Conservation (phyloP, 1,140 invertebrate species). For the Listronotus bonariensis region DNA sequence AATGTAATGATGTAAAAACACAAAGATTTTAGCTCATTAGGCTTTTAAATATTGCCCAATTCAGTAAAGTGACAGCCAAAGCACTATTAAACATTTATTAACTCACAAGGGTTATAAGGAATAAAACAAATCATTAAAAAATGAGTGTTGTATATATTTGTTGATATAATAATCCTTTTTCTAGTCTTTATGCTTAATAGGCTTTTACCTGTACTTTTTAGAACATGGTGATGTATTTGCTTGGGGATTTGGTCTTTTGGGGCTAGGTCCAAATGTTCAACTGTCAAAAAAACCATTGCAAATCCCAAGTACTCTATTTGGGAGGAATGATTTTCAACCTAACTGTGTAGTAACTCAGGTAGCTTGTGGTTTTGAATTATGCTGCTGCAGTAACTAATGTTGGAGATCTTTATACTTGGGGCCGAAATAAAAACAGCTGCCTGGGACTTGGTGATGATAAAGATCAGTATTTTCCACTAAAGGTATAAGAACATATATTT, state of each 20-base stretch:
- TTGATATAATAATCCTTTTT: conserved; percentile 1
- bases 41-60: no score
- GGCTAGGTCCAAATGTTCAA: conserved; percentile 80
- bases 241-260: conserved; percentile 93
- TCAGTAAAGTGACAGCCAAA: no score
- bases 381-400: conserved; percentile 78
- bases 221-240: conserved; percentile 83
- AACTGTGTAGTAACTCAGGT: conserved; percentile 70
- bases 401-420: conserved; percentile 90
- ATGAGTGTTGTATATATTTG: neutral
- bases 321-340: conserved; percentile 78
- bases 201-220: conserved; percentile 53
- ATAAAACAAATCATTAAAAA: no score
- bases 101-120: no score
- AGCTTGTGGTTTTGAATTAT: conserved; percentile 74
- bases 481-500: conserved; percentile 60
- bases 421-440: conserved; percentile 79
- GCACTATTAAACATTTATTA: no score
- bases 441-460: conserved; percentile 79
- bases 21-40: no score
- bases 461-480: conserved; percentile 88
- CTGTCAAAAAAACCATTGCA: conserved; percentile 67
- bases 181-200: conserved; percentile 2
- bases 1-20: no score
- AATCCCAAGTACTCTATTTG: conserved; percentile 82